phyloP scores from a whole-genome alignment of 1,140 invertebrate genomes.

The Dinothrombium tinctorium region DNA sequence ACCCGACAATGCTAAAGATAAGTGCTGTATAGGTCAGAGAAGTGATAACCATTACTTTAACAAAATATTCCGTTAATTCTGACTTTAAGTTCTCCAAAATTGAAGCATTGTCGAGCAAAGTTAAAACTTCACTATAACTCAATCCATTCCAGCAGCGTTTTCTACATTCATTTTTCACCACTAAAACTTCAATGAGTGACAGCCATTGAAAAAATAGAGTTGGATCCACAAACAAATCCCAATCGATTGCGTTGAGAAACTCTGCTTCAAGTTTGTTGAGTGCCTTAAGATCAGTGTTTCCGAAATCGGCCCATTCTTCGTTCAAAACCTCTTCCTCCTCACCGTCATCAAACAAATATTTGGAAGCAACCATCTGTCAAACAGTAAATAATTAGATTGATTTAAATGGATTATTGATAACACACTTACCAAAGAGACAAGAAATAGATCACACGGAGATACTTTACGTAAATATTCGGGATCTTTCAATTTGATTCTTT shows the following conservation, averaged over 20 bases:
- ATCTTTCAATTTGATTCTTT: constrained; percentile 41
- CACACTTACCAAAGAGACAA: constrained; percentile 56
- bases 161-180: constrained; percentile 6
- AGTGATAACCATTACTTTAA: neutral
- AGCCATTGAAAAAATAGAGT: constrained; percentile 8
- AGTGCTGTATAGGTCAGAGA: neutral
- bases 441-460: constrained; percentile 64
- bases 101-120: neutral
- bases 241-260: constrained; percentile 53
- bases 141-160: constrained; percentile 4
- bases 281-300: constrained; percentile 39
- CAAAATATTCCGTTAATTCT: neutral
- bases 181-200: constrained; percentile 9
- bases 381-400: constrained; percentile 7
- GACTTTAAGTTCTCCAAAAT: neutral
- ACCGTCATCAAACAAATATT: constrained; percentile 76
- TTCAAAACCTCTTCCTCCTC: constrained; percentile 42
- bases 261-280: constrained; percentile 61
- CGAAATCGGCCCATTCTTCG: constrained; percentile 59
- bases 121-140: neutral
- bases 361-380: constrained; percentile 72
- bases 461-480: constrained; percentile 52
- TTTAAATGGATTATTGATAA: constrained; percentile 2
- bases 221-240: constrained; percentile 13
- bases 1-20: neutral